Conservation (phyloP, 2,113 vertebrate genomes). For the Sminthopsis crassicaudata region DNA sequence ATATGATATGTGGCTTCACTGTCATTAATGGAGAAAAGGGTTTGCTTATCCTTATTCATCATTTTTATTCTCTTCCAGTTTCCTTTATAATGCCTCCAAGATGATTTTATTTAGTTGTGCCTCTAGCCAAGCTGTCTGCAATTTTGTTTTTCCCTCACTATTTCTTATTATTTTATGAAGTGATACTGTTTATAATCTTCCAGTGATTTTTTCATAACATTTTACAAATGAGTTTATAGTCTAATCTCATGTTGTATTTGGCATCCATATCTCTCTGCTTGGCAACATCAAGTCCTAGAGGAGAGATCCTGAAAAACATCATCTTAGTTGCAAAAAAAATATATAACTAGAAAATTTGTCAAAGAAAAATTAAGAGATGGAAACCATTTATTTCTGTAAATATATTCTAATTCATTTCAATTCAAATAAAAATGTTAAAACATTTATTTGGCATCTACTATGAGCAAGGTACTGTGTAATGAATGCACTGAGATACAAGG, state of each 20-base stretch:
- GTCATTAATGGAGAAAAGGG: background rate
- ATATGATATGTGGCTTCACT: background rate
- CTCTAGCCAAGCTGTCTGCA: background rate
- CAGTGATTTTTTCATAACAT: background rate
- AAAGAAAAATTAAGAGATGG: background rate
- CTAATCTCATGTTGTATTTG: background rate
- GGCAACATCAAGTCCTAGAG: background rate
- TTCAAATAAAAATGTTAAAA: background rate
- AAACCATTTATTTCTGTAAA: background rate
- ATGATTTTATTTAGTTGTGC: background rate
- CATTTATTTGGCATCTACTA: background rate
- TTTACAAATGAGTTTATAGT: background rate
- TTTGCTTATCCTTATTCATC: background rate
- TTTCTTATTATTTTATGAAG: background rate
- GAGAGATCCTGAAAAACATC: background rate
- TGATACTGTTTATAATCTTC: background rate
- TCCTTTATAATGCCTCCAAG: background rate
- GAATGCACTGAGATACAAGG: background rate
- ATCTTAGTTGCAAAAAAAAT: background rate
- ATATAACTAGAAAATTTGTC: background rate
- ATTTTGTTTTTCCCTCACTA: background rate
- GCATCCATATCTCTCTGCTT: background rate
- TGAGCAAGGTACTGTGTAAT: background rate
- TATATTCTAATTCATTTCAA: background rate
- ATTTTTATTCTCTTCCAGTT: background rate